These are phyloP conservation scores for Dicyrtoma fusca DNA, from an alignment of 2,888 invertebrate species.

Conservation along the genomic window DNA sequence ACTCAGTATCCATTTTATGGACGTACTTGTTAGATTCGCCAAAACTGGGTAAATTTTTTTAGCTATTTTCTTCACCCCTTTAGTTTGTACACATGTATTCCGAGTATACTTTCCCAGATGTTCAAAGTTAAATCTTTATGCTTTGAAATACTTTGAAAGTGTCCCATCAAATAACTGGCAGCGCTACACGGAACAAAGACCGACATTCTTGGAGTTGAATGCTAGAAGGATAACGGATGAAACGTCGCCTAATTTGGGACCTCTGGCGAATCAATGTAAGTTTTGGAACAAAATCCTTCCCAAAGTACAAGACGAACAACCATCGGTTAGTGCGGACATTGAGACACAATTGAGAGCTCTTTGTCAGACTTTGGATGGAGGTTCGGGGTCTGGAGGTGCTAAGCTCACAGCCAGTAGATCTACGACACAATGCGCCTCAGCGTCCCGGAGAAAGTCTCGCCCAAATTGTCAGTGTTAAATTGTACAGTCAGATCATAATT, in stretches of 20 bases:
- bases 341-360: no score
- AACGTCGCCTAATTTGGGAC: constrained; percentile 37
- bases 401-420: no score
- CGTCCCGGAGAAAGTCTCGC: no score
- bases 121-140: no score
- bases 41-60: constrained; percentile 43
- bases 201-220: constrained; percentile 44
- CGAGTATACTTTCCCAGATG: no score
- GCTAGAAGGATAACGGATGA: constrained; percentile 36
- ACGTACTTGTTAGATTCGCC: constrained; percentile 42
- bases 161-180: constrained; percentile 47
- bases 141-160: no score
- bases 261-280: constrained; percentile 39
- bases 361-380: no score
- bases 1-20: constrained; percentile 37
- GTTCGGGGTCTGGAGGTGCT: no score
- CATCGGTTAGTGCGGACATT: no score
- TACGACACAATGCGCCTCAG: no score
- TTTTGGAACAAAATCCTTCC: constrained; percentile 49
- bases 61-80: background rate
- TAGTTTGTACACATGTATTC: background rate
- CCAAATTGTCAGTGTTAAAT: no score
- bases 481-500: no score
- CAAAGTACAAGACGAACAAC: background rate
- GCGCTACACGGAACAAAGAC: constrained; percentile 43